Evolutionary conservation across 1,140 invertebrate genomes (phyloP), one percentile per base, ranked within the genome.

Genomic region (Dolichoris vasculosae): DNA sequence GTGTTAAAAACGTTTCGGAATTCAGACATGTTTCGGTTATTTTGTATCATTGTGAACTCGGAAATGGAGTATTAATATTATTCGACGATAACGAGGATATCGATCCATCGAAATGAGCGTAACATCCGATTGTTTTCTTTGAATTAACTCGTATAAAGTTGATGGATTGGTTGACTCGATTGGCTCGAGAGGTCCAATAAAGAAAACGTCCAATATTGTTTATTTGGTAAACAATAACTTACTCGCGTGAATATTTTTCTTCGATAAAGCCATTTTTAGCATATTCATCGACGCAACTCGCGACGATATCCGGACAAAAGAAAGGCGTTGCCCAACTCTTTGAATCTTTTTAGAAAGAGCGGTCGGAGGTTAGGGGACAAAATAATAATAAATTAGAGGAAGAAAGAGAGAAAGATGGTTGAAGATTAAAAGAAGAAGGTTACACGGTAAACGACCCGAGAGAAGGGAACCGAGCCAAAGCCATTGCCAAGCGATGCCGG

Each of bases 321-420:
- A 67, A 80, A 80, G 75, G 43, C 30, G 32, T 71, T 73, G 26
- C 59, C 67, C 26, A 83, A 40, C 75, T 79, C 40, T 46, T 48
- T 75, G 55, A 67, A n/a, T 59, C 59, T 63, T 63, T 67, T 82
- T 38, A n/a, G 55, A 63, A 76, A 48, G 83, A 85, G 55, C 43
- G 80, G 48, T 32, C 55, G 69, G 63, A 71, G 77, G 82, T 79
- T 59, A 82, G 15, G 69, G 23, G 48, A 59, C 51, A 71, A 81
- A 77, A 82, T 71, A 82, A 77, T 51, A 73, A 84, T 84, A 82
- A 73, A 76, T 83, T 87, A 51, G 55, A 82, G 71, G 76, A 55
- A 71, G 82, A 71, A 75, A n/a, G 64, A 73, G 71, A 83, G 82
- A 87, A 87, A 87, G 89, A 89, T 90, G 89, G 83, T 85, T 82